phyloP scores from a whole-genome alignment of 2,113 vertebrate genomes.

The Smithornis capensis region DNA sequence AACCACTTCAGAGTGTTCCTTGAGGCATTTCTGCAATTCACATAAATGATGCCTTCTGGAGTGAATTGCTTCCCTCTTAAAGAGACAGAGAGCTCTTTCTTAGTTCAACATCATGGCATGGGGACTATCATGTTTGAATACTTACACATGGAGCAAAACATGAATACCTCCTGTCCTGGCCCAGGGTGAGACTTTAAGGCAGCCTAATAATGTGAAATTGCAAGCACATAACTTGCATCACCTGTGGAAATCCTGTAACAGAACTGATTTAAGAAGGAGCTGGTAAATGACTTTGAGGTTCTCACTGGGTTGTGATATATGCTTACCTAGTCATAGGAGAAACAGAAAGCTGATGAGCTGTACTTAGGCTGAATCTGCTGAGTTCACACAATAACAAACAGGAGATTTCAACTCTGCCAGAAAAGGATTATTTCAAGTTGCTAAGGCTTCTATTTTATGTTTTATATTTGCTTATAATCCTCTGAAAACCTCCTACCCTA shows the following conservation, averaged over 20 bases:
- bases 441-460: neutral
- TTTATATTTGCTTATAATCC: slow-evolving; percentile 4
- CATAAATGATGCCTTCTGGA: neutral
- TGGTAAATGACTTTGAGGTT: neutral
- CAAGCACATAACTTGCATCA: neutral
- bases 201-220: neutral
- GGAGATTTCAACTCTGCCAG: neutral
- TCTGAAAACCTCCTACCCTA: neutral
- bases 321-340: neutral
- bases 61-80: neutral
- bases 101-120: neutral
- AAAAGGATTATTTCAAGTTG: neutral
- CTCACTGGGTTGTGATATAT: neutral
- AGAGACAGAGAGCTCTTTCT: neutral
- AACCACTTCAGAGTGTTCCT: neutral
- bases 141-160: neutral
- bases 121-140: neutral
- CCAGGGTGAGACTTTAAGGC: neutral
- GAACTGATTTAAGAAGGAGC: neutral
- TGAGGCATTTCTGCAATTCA: neutral
- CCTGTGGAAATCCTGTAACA: neutral
- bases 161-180: neutral
- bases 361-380: slow-evolving; percentile 12
- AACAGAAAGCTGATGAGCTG: slow-evolving; percentile 1
- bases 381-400: neutral